Evolutionary conservation across 1,140 invertebrate genomes (phyloP).

Genomic region (Colletes latitarsis): DNA sequence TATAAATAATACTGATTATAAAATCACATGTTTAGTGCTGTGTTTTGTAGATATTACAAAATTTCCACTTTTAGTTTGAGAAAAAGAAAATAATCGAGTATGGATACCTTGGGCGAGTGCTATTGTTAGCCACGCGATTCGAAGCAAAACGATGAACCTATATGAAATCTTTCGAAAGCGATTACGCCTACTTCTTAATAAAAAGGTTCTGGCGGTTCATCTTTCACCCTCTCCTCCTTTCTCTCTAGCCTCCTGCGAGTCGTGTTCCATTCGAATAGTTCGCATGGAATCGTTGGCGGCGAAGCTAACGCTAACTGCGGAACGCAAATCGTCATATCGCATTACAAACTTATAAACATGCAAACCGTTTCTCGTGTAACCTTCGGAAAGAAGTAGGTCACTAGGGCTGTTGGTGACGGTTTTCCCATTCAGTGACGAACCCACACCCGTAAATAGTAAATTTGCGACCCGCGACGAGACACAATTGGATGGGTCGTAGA

Average conservation of each 20-base stretch:
- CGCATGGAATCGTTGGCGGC: not conserved
- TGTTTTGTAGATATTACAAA: no score
- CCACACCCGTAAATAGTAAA: not conserved
- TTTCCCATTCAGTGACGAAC: constrained; percentile 1
- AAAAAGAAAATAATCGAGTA: no score
- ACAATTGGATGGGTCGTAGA: not conserved
- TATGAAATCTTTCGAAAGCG: no score
- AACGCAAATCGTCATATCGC: not conserved
- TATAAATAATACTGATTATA: no score
- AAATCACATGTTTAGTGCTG: no score
- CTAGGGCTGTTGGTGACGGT: not conserved
- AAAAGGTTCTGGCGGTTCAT: no score
- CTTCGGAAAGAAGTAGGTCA: constrained; percentile 18
- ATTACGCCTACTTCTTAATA: no score
- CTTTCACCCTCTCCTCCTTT: not conserved
- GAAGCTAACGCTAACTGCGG: not conserved
- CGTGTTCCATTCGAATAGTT: not conserved
- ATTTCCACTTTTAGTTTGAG: no score
- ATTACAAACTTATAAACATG: constrained; percentile 15
- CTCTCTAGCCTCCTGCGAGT: not conserved
- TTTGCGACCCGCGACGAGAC: not conserved
- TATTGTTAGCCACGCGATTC: not conserved
- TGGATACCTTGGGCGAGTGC: no score
- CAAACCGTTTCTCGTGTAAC: constrained; percentile 15
- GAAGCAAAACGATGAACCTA: no score